phyloP scores from a whole-genome alignment of 2,113 vertebrate species.

The Perca schrenkii region DNA sequence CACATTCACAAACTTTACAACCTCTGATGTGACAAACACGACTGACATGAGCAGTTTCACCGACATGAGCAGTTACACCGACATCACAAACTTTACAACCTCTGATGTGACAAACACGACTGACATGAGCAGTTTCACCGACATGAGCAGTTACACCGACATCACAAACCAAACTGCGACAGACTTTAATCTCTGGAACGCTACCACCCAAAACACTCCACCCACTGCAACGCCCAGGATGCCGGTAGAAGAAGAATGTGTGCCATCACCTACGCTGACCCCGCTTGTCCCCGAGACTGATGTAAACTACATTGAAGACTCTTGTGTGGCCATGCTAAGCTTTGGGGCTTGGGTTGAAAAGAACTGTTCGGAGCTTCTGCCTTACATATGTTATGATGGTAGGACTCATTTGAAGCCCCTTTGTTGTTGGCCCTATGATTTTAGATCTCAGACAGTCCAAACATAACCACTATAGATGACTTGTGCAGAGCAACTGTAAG shows the following conservation, averaged over 20 bases:
- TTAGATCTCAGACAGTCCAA: neutral
- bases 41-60: neutral
- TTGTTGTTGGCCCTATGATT: neutral
- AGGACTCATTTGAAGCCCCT: slow-evolving; percentile 5
- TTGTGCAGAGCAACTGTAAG: neutral
- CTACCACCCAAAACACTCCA: neutral
- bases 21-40: neutral
- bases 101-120: neutral
- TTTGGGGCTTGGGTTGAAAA: slow-evolving; percentile 80
- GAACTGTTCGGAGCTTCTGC: slow-evolving; percentile 56
- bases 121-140: neutral
- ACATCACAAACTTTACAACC: neutral
- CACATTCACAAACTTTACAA: neutral
- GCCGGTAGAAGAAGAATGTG: neutral
- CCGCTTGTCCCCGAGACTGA: neutral
- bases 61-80: neutral
- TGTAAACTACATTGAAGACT: slow-evolving; percentile 61
- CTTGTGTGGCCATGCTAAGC: slow-evolving; percentile 74
- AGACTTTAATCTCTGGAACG: neutral
- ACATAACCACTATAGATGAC: neutral
- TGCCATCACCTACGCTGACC: neutral
- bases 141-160: neutral
- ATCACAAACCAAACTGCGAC: neutral
- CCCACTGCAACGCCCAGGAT: neutral
- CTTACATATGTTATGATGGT: slow-evolving; percentile 84